Base-by-base conservation (phyloP, 2,888 invertebrate genomes). In the Octonoba sinensis region DNA sequence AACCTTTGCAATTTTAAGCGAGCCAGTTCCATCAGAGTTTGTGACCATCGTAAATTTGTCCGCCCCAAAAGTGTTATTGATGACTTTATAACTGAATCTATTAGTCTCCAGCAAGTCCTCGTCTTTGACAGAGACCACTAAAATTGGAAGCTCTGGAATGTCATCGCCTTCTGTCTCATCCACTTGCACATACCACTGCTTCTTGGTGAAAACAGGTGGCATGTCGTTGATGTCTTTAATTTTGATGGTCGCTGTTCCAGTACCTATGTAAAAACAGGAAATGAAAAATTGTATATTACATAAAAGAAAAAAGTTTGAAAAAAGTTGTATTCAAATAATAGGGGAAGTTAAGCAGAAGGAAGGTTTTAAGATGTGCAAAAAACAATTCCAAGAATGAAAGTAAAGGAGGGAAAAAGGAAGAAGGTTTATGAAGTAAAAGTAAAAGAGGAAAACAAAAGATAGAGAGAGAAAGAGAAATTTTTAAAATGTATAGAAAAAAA, bases 31-130 rank as follows among this genome's bases (percentile, higher is more conserved):
- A 88, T 96, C 96, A 89, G 95, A 96, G 89, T 96, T 96, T 84
- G 96, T 91, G 77, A 96, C 96, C 96, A 96, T 96, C 46, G 96
- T 96, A 89, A 96, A 96, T 89, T 96, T 96, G 89, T 96, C 96
- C 83, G 96, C 96, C 83, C 96, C 96, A 88, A 96, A 96, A 71
- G 96, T 96, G 88, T 95, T 95, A 89, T 83, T 75, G 73, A 82
- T 60, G 85, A 91, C 91, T 91, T 96, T 96, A 88, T 96, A 96
- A 87, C 96, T 96, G 90, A 96, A 96, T 89, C 96, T 96, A 89
- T 96, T 96, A 0, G 96, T 96, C 90, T 96, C 96, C 27, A 85
- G 75, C 64, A 86, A 81, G 87, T 96, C 96, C 89, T 96, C 96
- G 87, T 96, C 96, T 87, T 96, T 96, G 66, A 96, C 96, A 0